Evolutionary conservation across 64 coral and sea anemone genomes (phyloP).

Genomic region (Montipora sp.): DNA sequence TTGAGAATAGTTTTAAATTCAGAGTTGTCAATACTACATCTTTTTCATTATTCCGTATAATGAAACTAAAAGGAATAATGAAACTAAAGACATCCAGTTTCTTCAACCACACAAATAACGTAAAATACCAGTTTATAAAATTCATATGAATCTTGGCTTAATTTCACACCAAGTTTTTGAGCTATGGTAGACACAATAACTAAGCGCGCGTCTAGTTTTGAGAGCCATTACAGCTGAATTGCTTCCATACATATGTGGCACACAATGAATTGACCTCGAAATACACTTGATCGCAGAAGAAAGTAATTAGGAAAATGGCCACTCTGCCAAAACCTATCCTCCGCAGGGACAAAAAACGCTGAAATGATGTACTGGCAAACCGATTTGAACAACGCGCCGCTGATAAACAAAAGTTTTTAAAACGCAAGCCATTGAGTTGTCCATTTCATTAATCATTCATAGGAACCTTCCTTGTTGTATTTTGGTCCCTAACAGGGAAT

Average conservation of each 20-base stretch:
- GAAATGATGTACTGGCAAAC: not conserved
- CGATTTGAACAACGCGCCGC: not conserved
- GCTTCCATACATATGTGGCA: not conserved
- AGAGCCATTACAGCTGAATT: not conserved
- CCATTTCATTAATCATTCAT: slow-evolving; percentile 45
- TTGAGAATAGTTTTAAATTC: not conserved
- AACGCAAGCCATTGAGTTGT: slow-evolving; percentile 33
- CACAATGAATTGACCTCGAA: not conserved
- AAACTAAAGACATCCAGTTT: too few relatives aligned
- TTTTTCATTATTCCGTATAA: not conserved
- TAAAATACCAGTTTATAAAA: not conserved
- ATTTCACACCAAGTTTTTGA: too few relatives aligned
- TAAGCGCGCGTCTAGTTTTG: not conserved
- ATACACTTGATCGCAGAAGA: not conserved
- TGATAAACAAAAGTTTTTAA: slow-evolving; percentile 46
- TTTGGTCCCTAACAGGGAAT: slow-evolving; percentile 22
- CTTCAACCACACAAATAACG: not conserved
- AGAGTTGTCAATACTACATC: not conserved
- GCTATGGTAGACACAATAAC: not conserved
- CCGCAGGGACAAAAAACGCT: not conserved
- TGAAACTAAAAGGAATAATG: not conserved
- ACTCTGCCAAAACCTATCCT: not conserved
- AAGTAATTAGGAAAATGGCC: slow-evolving; percentile 34
- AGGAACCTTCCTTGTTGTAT: not conserved
- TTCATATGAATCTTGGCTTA: too few relatives aligned